These are phyloP conservation scores for Parazoanthus swiftii DNA, from an alignment of 92 coral and sea anemone species.

Conservation along the genomic window DNA sequence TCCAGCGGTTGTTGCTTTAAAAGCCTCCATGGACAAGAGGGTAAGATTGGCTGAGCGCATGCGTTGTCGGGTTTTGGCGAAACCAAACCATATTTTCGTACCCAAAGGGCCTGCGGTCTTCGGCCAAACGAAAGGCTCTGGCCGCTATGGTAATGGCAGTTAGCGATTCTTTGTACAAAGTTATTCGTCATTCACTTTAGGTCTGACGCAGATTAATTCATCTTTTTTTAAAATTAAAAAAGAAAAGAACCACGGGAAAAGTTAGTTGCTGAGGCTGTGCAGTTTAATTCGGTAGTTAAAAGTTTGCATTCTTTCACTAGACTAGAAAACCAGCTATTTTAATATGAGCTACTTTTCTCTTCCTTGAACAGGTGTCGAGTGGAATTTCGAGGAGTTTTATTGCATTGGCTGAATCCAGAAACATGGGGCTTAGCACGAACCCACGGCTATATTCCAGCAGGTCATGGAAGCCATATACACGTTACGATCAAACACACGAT, in stretches of 20 bases:
- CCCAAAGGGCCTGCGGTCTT: no score
- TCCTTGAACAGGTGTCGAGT: conserved; percentile 1
- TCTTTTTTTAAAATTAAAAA: no score
- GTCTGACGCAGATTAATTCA: no score
- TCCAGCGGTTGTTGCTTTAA: background rate
- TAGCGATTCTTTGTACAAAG: no score
- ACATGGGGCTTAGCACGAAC: conserved; percentile 11
- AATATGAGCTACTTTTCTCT: background rate
- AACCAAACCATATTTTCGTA: background rate
- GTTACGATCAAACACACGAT: background rate
- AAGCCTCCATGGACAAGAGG: background rate
- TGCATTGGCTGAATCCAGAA: conserved; percentile 17
- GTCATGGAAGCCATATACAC: background rate
- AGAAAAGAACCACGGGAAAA: no score
- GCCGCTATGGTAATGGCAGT: no score
- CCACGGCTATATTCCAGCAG: conserved; percentile 4
- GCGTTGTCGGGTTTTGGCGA: background rate
- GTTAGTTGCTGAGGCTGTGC: background rate
- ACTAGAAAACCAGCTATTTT: background rate
- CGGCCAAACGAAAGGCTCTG: no score
- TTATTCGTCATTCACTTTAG: no score
- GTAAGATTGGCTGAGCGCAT: background rate
- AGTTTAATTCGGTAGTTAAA: background rate
- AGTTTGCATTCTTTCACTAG: background rate
- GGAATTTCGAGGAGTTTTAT: conserved; percentile 14